These are phyloP conservation scores for Chymomyza procnemis DNA, from an alignment of 2,888 invertebrate genomes.

Conservation along the genomic window DNA sequence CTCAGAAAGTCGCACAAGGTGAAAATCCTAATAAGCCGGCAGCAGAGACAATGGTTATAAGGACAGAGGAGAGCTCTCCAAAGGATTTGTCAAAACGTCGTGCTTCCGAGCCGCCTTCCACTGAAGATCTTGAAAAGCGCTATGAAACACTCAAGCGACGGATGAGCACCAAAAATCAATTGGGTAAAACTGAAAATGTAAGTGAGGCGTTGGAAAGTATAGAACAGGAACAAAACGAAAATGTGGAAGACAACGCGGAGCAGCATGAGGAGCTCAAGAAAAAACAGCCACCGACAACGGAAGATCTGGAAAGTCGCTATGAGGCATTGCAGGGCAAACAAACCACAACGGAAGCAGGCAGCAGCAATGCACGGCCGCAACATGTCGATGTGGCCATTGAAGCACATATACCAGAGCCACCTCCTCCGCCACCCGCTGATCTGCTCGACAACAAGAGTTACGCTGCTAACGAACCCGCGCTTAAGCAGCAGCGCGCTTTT, in stretches of 20 bases:
- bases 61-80: neutral
- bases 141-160: slow-evolving; percentile 64
- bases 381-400: slow-evolving; percentile 55
- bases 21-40: neutral
- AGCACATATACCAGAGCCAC: slow-evolving; percentile 56
- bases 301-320: slow-evolving; percentile 61
- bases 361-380: slow-evolving; percentile 21
- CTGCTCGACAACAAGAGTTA: slow-evolving; percentile 19
- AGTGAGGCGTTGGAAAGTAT: slow-evolving; percentile 54
- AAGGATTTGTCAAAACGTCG: slow-evolving; percentile 44
- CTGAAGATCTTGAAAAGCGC: slow-evolving; percentile 70
- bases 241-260: slow-evolving; percentile 9
- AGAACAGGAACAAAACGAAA: slow-evolving; percentile 53
- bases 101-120: slow-evolving; percentile 68
- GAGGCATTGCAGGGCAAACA: slow-evolving; percentile 55
- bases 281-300: slow-evolving; percentile 51
- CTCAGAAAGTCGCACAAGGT: neutral
- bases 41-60: neutral
- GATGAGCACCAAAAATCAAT: slow-evolving; percentile 52
- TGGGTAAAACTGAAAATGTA: slow-evolving; percentile 43
- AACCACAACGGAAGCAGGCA: slow-evolving; percentile 6
- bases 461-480: slow-evolving; percentile 23
- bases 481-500: slow-evolving; percentile 60
- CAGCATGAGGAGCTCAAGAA: slow-evolving; percentile 11
- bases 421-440: slow-evolving; percentile 54